Evolutionary conservation across 2,113 vertebrate species (phyloP), one percentile per base, ranked within the genome.

Genomic region (Syrrhaptes paradoxus): DNA sequence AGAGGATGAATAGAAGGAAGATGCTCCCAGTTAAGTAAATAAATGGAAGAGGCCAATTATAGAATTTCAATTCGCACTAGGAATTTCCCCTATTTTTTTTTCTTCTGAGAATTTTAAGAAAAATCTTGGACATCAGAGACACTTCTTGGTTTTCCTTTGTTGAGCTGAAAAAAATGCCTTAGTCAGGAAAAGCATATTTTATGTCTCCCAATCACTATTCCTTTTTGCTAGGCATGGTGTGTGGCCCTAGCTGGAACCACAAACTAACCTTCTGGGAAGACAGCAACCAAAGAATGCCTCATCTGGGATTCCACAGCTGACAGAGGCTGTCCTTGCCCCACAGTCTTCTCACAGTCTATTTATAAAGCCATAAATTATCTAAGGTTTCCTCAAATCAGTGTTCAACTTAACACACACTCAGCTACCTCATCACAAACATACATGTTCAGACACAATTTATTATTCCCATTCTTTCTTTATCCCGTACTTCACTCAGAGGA

Each of bases 1-100:
- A 91, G 48, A 86, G 38, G 63, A 91, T 90, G 80, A 95, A 95
- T 81, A 61, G 72, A 95, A 93, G 93, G 93, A 95, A 93, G 72
- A 93, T 93, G 90, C 55, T 95, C 55, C 32, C 59, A 68, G 59
- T 93, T 93, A 94, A 92, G 78, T 82, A 96, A 89, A 89, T 80
- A 94, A 86, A 94, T 77, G 51, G 48, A 66, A 79, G 49, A 59
- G 31, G 73, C 38, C 87, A 91, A 81, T 83, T 92, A 95, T 76
- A 96, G 92, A 87, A 92, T 66, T 86, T 82, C 32, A 63, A 5
- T 67, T 94, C 85, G 88, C 57, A 84, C 65, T 72, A 87, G 71
- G 82, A 87, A 88, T 45, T 94, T 96, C 88, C 87, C 46, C 31
- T 96, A 79, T 93, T 52, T 58, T 41, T 36, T 82, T 81, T 87